Percentiles rank a stretch among this genome's conserved stretches.
Conservation (phyloP, 2,888 invertebrate genomes). For the Holacanthella duospinosa region DNA sequence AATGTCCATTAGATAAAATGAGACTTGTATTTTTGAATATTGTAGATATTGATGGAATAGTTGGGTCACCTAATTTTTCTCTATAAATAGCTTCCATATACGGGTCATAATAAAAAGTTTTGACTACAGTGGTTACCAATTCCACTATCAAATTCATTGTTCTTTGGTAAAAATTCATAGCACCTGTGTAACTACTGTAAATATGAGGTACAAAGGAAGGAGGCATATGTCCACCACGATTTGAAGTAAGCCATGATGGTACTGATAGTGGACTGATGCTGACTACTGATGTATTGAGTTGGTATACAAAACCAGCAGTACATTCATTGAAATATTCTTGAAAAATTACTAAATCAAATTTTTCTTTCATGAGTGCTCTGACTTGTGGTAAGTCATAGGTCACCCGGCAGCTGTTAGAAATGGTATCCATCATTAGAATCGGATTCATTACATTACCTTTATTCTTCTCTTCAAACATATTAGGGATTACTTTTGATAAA, state of each 20-base stretch:
- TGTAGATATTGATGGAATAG: conserved; percentile 28
- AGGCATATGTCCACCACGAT: conserved; percentile 9
- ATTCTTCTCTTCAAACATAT: background rate
- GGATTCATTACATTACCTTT: background rate
- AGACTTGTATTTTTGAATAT: conserved; percentile 34
- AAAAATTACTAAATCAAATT: conserved; percentile 15
- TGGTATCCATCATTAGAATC: background rate
- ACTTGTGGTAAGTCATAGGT: conserved; percentile 10
- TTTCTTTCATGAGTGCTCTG: conserved; percentile 12
- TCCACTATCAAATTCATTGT: conserved; percentile 1
- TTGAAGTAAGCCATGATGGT: background rate
- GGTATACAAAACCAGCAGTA: conserved; percentile 10
- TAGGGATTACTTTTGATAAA: background rate
- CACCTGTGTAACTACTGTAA: background rate
- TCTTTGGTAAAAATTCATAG: conserved; percentile 14
- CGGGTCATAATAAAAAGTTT: conserved; percentile 1
- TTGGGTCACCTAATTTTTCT: background rate
- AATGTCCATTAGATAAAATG: conserved; percentile 35
- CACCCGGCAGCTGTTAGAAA: background rate
- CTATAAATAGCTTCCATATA: conserved; percentile 10
- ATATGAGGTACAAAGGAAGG: conserved; percentile 15
- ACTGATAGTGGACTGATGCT: background rate
- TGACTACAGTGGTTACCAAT: background rate
- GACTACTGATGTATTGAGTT: conserved; percentile 11
- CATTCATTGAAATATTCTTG: conserved; percentile 15